Evolutionary conservation across 2,888 invertebrate genomes (phyloP), one percentile per base, ranked within the genome.

Genomic region (Antitype chi): DNA sequence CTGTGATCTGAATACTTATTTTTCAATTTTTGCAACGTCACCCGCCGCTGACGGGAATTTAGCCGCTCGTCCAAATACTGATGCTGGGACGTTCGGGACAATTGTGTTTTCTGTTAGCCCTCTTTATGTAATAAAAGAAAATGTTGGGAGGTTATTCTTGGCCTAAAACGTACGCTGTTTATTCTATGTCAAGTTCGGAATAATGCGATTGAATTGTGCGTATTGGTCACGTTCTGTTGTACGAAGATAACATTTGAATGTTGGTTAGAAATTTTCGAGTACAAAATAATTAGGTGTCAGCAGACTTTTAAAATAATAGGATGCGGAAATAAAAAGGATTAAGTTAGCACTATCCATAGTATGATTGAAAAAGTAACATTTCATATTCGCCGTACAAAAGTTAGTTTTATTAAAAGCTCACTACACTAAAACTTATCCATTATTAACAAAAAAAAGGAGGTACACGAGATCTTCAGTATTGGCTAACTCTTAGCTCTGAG

Each of bases 1-100:
- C 78, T 90, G 90, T 91, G 93, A 85, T 77, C 88, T 86, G 94
- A 93, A 94, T 95, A 93, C 92, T 93, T 94, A 94, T 92, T 93
- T 94, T 94, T 93, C 94, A 94, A 94, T 94, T 94, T 93, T 88
- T 92, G 89, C 88, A 71, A 84, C 88, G 86, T 87, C 88, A 88
- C 67, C 82, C 78, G 62, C 47, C 69, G 84, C 82, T 89, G 92
- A 89, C 88, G 81, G 73, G 90, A 92, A 90, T 92, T 89, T 86
- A 88, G 88, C 84, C 71, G 82, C 85, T 85, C 82, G 84, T 75
- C 73, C 74, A 87, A 87, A 87, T 81, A 88, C 82, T 82, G 79
- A 88, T 80, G 82, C 76, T 73, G 77, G 70, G 70, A 80, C 82
- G 62, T 60, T 80, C 64, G 80, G 74, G 72, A 85, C 87, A 85